Base-by-base conservation (phyloP, 2,888 invertebrate species). In the Ganaspis brasiliensis region DNA sequence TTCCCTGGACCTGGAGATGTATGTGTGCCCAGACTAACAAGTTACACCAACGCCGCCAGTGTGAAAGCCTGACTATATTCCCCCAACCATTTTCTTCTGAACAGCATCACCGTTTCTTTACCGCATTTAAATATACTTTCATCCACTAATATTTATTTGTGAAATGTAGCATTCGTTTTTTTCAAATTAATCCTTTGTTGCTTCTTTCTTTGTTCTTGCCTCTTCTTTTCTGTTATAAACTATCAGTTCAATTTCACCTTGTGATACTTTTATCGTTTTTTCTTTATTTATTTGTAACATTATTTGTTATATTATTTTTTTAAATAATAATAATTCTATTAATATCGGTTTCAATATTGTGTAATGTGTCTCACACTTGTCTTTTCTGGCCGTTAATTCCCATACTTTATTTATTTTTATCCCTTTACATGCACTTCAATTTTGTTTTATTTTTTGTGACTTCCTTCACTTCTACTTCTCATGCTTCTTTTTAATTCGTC, bases 11-110 rank as follows among this genome's bases (percentile, higher is more conserved):
- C 76, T 49, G n/a, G 74, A 84, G 83, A 84, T 82, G 81, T 80
- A 83, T 83, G 82, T 75, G 81, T 79, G 78, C 73, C 72, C 21
- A 79, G 75, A 74, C 82, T 84, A 84, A 87, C 83, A 86, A 88
- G 86, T 87, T 85, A 84, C 81, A 81, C 82, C 82, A 74, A 82
- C 83, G 81, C 80, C 72, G 81, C 75, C 81, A 77, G 78, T 81
- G 81, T 75, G 83, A 83, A 83, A 83, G 79, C 77, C 70, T 71
- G 72, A 49, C 73, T 79, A 77, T 76, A 74, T 76, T 59, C 72
- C 57, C 14, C 40, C 45, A 71, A 21, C 31, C 16, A 16, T 19
- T 19, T 52, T 52, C 19, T 52, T 52, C 19, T 19, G 9, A 16
- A 6, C 16, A 49, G n/a, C 5, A 16, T 9, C 49, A 31, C 19